Evolutionary conservation across 2,797 vertebrate genomes (phyloP).

Genomic region (Hapalemur alaotrensis): DNA sequence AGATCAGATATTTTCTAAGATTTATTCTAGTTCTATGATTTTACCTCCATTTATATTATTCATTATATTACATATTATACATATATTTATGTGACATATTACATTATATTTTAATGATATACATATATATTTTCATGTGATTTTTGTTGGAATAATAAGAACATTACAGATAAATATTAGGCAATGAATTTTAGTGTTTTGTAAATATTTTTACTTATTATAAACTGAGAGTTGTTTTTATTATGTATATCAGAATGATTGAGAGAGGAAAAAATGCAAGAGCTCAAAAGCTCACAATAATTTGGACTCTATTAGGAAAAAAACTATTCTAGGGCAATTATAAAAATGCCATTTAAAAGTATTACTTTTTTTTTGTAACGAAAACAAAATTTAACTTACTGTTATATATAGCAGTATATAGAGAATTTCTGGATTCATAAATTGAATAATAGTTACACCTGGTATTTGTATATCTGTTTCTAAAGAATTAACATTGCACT

Average conservation of each 20-base stretch:
- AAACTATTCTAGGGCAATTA: background rate
- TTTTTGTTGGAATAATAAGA: background rate
- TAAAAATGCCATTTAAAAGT: background rate
- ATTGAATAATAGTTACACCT: background rate
- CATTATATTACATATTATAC: background rate
- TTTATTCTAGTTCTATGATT: conserved; percentile 5
- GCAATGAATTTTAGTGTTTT: background rate
- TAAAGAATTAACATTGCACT: background rate
- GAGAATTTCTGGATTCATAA: background rate
- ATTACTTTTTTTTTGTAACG: background rate
- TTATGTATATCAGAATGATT: background rate
- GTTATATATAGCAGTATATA: background rate
- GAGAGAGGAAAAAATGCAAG: background rate
- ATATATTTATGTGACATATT: background rate
- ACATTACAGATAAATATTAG: background rate
- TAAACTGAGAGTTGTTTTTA: background rate
- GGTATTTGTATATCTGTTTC: background rate
- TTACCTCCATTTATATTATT: background rate
- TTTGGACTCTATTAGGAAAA: background rate
- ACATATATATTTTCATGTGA: background rate
- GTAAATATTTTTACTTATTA: background rate
- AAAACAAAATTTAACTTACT: conserved; percentile 13
- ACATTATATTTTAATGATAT: background rate
- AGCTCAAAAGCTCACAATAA: conserved; percentile 9
- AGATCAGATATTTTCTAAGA: background rate